Percentiles rank a stretch among this genome's conserved stretches.
Conservation (phyloP, 2,888 invertebrate species). For the Acanthosoma haemorrhoidale region DNA sequence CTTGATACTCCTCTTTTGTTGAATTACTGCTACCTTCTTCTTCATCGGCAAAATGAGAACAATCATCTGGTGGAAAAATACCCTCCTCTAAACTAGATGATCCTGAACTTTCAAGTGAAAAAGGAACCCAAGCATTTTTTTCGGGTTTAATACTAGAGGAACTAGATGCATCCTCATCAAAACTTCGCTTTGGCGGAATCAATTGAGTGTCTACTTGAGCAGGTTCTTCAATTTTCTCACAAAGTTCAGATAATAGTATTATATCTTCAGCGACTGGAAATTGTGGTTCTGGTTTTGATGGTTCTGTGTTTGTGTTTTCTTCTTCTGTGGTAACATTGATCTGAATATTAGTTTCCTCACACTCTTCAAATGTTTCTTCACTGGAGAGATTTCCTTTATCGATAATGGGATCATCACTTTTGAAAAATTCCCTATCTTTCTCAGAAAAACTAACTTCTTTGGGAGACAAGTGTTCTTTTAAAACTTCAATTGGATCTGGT, state of each 20-base stretch:
- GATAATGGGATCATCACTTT: neutral
- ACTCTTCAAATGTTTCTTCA: slow-evolving; percentile 22
- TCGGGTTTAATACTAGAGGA: slow-evolving; percentile 52
- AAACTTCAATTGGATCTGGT: slow-evolving; percentile 25
- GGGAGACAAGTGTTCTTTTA: slow-evolving; percentile 29
- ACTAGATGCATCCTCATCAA: slow-evolving; percentile 43
- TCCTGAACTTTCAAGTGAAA: slow-evolving; percentile 77
- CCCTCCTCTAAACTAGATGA: slow-evolving; percentile 82
- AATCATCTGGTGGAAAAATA: slow-evolving; percentile 65
- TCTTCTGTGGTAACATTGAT: neutral
- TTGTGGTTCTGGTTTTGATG: slow-evolving; percentile 1
- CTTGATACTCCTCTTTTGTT: slow-evolving; percentile 68
- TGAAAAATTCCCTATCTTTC: slow-evolving; percentile 16
- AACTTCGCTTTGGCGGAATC: slow-evolving; percentile 42
- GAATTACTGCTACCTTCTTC: slow-evolving; percentile 52
- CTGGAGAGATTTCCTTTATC: slow-evolving; percentile 4
- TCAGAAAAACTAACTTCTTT: slow-evolving; percentile 14
- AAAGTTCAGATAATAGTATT: slow-evolving; percentile 31
- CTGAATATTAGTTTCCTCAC: slow-evolving; percentile 4
- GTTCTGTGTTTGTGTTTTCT: neutral
- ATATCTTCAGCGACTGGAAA: slow-evolving; percentile 24
- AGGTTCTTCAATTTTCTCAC: slow-evolving; percentile 36
- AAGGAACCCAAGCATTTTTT: slow-evolving; percentile 74
- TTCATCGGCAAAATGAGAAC: slow-evolving; percentile 52
- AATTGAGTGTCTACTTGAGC: slow-evolving; percentile 30